Evolutionary conservation across 2,797 vertebrate species (phyloP).

Genomic region (Melanotaenia pygmaea): DNA sequence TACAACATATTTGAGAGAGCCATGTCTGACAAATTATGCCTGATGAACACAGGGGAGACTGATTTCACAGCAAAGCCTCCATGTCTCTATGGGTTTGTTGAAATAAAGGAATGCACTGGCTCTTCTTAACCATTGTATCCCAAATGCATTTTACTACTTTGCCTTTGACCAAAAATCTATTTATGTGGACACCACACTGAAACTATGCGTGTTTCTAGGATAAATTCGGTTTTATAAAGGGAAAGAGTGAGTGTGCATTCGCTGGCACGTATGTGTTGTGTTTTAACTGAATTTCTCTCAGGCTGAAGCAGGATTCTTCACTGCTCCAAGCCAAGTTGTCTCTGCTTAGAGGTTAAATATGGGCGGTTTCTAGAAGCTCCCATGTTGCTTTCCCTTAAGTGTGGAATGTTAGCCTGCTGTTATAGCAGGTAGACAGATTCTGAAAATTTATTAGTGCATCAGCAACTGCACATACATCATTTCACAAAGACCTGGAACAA

Average conservation of each 20-base stretch:
- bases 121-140: constrained; percentile 39
- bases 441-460: constrained; percentile 18
- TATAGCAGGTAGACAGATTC: constrained; percentile 21
- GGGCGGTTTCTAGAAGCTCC: constrained; percentile 24
- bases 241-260: constrained; percentile 36
- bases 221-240: constrained; percentile 36
- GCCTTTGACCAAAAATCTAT: constrained; percentile 50
- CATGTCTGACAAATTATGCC: constrained; percentile 60
- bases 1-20: constrained; percentile 45
- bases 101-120: constrained; percentile 50
- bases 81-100: constrained; percentile 45
- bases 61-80: constrained; percentile 44
- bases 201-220: constrained; percentile 32
- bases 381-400: constrained; percentile 22
- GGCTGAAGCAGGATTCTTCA: constrained; percentile 18
- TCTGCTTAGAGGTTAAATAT: constrained; percentile 40
- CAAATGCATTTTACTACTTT: constrained; percentile 55
- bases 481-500: not conserved
- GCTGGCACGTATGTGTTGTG: constrained; percentile 31
- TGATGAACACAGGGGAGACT: constrained; percentile 51
- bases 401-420: constrained; percentile 38
- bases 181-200: constrained; percentile 49
- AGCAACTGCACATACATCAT: not conserved
- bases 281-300: constrained; percentile 30
- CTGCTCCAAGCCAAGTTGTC: constrained; percentile 35